Evolutionary conservation across 2,888 invertebrate species (phyloP), one percentile per base, ranked within the genome.

Genomic region (Cephalotes varians): DNA sequence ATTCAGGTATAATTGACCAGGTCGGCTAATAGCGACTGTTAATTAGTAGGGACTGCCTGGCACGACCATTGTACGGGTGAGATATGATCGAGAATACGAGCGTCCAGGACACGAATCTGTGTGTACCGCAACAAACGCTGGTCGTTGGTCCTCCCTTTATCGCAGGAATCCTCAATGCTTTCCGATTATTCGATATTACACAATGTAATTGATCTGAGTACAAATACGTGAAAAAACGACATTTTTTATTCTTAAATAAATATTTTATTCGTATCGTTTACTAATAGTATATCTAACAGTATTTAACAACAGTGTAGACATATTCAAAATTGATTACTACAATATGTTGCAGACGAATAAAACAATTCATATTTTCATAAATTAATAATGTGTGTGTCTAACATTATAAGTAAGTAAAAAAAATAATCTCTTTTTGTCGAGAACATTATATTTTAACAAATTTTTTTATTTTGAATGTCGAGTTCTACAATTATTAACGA

Each of bases 1-100:
- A 91, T 91, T 91, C 88, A 87, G 84, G 89, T 90, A 91, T 91
- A 91, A 91, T 91, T 91, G 90, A 91, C 90, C 91, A 83, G 86
- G 83, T 88, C 84, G 87, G 86, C 85, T 91, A 91, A 91, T 89
- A 91, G 90, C 86, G 85, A 85, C 88, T 89, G 91, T 91, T 91
- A 91, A 91, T 91, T 91, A 91, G 90, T 81, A 86, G 85, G 83
- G 80, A 84, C 71, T 84, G 82, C 71, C 71, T 71, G 54, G 72
- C 44, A 47, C 76, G 81, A 76, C 82, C 56, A 85, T 87, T 86
- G 72, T 79, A 37, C 77, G 81, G 80, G 83, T 90, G 90, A 90
- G 91, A 90, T 91, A 90, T 87, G 90, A 90, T 88, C 85, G 87
- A 80, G 83, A 49, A 80, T 54, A 81, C 73, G 80, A 31, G 56